Percentiles rank a stretch among this genome's conserved stretches.
These are phyloP conservation scores for Euthynnus affinis DNA, from an alignment of 2,797 vertebrate genomes.

Conservation along the genomic window DNA sequence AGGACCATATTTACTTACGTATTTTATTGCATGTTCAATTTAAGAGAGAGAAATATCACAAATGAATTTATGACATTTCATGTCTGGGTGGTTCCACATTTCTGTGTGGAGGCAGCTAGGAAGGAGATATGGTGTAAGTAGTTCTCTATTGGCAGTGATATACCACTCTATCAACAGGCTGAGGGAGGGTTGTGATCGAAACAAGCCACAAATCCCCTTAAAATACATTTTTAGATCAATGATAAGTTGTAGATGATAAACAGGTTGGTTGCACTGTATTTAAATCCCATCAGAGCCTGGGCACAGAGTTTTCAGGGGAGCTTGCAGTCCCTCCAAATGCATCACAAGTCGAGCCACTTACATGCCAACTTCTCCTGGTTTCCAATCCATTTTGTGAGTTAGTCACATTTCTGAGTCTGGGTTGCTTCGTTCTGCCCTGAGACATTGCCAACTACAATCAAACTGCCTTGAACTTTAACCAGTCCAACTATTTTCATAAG, in stretches of 20 bases:
- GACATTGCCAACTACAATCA: slow-evolving; percentile 43
- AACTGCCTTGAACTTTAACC: slow-evolving; percentile 52
- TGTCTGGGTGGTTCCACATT: slow-evolving; percentile 77
- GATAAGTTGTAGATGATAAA: slow-evolving; percentile 66
- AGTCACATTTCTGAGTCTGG: slow-evolving; percentile 51
- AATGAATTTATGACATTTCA: slow-evolving; percentile 80
- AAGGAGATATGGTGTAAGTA: slow-evolving; percentile 63
- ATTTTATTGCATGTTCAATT: slow-evolving; percentile 80
- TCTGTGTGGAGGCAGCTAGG: slow-evolving; percentile 58
- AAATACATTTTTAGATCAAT: slow-evolving; percentile 59
- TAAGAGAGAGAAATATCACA: slow-evolving; percentile 69
- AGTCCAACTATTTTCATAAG: slow-evolving; percentile 49
- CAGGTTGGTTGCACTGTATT: slow-evolving; percentile 45
- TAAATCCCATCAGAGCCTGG: slow-evolving; percentile 61
- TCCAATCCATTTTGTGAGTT: slow-evolving; percentile 56
- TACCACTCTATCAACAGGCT: slow-evolving; percentile 52
- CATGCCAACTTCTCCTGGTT: slow-evolving; percentile 49
- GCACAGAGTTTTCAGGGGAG: slow-evolving; percentile 25
- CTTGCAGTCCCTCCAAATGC: slow-evolving; percentile 16
- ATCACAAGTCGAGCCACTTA: slow-evolving; percentile 52
- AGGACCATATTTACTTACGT: slow-evolving; percentile 74
- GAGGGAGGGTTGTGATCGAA: slow-evolving; percentile 59
- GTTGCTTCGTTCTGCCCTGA: slow-evolving; percentile 27
- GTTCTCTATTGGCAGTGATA: slow-evolving; percentile 62
- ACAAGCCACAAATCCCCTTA: slow-evolving; percentile 62